A percentile compares a stretch with the other conserved stretches of the same genome.
phyloP scores from a whole-genome alignment of 2,797 vertebrate genomes.

The Arctocebus calabarensis region DNA sequence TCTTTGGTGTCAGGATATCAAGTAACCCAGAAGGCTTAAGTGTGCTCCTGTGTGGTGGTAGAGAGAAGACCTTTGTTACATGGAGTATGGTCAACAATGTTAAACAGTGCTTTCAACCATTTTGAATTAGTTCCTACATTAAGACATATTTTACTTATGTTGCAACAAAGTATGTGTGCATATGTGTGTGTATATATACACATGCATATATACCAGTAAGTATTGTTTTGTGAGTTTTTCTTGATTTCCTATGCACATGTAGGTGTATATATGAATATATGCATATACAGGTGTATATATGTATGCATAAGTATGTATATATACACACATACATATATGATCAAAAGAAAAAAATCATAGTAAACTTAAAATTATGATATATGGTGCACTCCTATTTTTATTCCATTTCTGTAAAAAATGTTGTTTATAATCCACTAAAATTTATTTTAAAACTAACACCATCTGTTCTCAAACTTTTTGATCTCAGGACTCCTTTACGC shows the following conservation, averaged over 20 bases:
- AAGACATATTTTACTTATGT: not conserved
- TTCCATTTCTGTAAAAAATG: slow-evolving; percentile 9
- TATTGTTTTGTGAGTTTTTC: not conserved
- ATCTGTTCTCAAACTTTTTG: not conserved
- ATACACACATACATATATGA: not conserved
- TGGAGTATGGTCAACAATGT: not conserved
- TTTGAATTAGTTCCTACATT: not conserved
- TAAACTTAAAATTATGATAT: not conserved
- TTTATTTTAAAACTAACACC: not conserved
- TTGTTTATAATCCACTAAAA: not conserved
- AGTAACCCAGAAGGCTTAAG: not conserved
- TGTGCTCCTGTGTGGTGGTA: not conserved
- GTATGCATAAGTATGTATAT: not conserved
- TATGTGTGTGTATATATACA: not conserved
- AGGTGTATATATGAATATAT: no score
- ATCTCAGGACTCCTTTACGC: not conserved
- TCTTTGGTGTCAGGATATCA: not conserved
- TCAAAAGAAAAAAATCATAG: not conserved
- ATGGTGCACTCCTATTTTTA: not conserved
- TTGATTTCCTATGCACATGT: not conserved
- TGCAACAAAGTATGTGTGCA: not conserved
- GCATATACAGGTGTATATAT: not conserved
- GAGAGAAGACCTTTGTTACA: not conserved
- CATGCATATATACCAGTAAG: not conserved
- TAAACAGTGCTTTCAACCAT: not conserved